These are phyloP conservation scores for Fratercula arctica DNA, from an alignment of 2,797 vertebrate genomes.

Conservation along the genomic window DNA sequence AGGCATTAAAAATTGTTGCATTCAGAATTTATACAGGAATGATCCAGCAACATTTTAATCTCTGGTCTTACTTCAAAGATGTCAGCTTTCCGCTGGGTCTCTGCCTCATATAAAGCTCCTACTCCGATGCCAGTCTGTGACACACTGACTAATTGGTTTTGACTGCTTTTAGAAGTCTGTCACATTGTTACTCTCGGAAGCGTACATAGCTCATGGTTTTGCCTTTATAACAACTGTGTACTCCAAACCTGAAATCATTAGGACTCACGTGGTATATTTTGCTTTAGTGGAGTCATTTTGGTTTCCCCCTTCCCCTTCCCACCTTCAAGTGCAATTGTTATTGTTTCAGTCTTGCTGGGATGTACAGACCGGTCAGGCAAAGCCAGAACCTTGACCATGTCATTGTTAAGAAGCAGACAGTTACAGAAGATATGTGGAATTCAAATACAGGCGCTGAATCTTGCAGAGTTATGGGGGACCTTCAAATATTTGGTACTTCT, in stretches of 20 bases:
- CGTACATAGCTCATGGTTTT: not conserved
- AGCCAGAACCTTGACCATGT: not conserved
- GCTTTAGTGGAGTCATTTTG: not conserved
- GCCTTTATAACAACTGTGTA: not conserved
- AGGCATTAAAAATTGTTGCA: not conserved
- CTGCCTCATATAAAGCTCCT: not conserved
- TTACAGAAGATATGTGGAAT: not conserved
- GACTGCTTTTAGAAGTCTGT: not conserved
- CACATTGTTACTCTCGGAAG: not conserved
- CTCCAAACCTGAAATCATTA: not conserved
- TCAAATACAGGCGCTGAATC: not conserved
- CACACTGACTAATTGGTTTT: not conserved
- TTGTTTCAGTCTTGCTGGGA: not conserved
- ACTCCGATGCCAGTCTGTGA: not conserved
- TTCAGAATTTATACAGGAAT: not conserved
- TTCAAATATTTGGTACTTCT: not conserved
- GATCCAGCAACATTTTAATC: not conserved
- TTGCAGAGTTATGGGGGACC: not conserved
- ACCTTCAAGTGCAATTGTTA: not conserved
- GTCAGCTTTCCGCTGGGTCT: not conserved
- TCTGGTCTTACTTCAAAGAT: not conserved
- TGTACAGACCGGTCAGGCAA: not conserved
- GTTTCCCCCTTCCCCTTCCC: fast-evolving
- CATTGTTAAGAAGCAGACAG: not conserved
- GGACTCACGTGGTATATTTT: not conserved